Percentiles rank a stretch among this genome's conserved stretches.
These are phyloP conservation scores for Drosophila vallismaia DNA, from an alignment of 2,888 invertebrate species.

Conservation along the genomic window DNA sequence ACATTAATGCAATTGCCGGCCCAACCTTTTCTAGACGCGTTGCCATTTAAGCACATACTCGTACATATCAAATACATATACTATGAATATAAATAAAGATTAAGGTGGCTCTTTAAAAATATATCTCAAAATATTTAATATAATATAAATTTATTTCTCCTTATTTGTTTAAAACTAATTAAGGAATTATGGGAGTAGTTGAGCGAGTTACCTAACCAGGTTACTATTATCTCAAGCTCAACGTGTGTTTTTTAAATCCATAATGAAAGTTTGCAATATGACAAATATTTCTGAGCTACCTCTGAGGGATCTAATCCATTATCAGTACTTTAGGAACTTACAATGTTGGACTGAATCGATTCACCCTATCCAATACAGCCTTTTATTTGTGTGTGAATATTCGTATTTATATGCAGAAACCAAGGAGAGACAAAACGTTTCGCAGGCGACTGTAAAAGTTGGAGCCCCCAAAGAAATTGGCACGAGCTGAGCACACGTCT, in stretches of 20 bases:
- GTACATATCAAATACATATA: not conserved
- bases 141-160: too few species aligned
- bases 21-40: constrained; percentile 34
- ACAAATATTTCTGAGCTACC: not conserved
- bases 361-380: constrained; percentile 12
- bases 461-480: constrained; percentile 64
- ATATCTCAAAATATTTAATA: too few species aligned
- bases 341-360: not conserved
- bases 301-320: not conserved
- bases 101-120: constrained; percentile 9
- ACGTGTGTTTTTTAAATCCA: too few species aligned
- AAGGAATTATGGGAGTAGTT: too few species aligned
- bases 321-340: not conserved
- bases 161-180: too few species aligned
- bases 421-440: constrained; percentile 53
- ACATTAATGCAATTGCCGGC: constrained; percentile 37
- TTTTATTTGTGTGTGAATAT: constrained; percentile 39
- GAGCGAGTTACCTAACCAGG: too few species aligned
- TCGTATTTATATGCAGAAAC: constrained; percentile 52
- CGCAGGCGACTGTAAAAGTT: constrained; percentile 43
- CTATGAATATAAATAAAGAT: not conserved
- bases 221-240: too few species aligned
- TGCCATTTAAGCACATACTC: constrained; percentile 19
- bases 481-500: constrained; percentile 79
- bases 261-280: too few species aligned